phyloP scores from a whole-genome alignment of 2,888 invertebrate species.

The Drosophila stalkeri region DNA sequence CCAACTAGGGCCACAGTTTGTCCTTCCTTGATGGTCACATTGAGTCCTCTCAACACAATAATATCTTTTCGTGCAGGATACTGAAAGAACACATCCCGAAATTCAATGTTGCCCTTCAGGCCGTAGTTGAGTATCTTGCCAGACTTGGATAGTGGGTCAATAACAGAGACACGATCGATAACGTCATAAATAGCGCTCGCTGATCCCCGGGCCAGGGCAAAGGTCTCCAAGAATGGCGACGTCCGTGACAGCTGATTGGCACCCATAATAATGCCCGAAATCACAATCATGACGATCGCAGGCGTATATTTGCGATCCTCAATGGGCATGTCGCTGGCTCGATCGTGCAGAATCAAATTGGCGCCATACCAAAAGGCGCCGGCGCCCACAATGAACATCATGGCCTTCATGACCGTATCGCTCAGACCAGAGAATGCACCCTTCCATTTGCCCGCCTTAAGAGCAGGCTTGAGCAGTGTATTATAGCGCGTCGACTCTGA shows the following conservation, averaged over 20 bases:
- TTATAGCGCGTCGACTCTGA: constrained; percentile 88
- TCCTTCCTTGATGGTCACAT: constrained; percentile 87
- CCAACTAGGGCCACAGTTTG: constrained; percentile 90
- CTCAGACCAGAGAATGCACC: constrained; percentile 89
- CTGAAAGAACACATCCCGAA: constrained; percentile 88
- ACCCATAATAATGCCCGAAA: constrained; percentile 91
- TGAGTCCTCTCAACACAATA: constrained; percentile 88
- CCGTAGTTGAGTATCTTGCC: constrained; percentile 87
- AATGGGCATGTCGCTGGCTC: constrained; percentile 84
- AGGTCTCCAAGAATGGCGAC: constrained; percentile 90
- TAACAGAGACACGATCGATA: constrained; percentile 89
- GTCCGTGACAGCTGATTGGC: constrained; percentile 91
- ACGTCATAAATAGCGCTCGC: constrained; percentile 91
- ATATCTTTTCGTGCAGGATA: constrained; percentile 92
- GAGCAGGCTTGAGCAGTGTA: constrained; percentile 86
- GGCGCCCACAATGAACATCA: constrained; percentile 90
- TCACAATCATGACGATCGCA: constrained; percentile 89
- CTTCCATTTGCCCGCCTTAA: constrained; percentile 87
- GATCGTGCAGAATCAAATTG: constrained; percentile 88
- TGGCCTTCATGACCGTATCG: constrained; percentile 90
- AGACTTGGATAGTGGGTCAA: constrained; percentile 89
- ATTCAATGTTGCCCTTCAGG: constrained; percentile 88
- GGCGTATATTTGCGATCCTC: constrained; percentile 88
- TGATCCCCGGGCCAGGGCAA: constrained; percentile 89
- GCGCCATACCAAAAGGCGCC: constrained; percentile 93